Base-by-base conservation (phyloP, 2,888 invertebrate genomes). In the Danaus chrysippus region DNA sequence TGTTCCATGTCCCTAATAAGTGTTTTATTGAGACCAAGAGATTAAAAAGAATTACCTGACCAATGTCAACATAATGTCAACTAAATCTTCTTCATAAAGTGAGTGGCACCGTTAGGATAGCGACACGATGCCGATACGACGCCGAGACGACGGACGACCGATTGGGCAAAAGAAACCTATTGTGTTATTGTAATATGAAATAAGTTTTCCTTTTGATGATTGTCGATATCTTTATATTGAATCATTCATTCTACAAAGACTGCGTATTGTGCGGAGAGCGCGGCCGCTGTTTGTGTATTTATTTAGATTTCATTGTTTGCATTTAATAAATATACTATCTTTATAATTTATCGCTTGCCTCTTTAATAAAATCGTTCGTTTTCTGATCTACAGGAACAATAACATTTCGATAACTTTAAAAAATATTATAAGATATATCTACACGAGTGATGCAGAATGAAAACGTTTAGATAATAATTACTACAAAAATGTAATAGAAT, bases 261-360 rank as follows among this genome's bases (percentile, higher is more conserved):
- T 65, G 62, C 66, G 70, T 67, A 70, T 70, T 70, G 70, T 70
- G 64, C 65, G 65, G 56, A 49, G 58, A 66, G 64, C 66, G 64
- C 61, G 42, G 60, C 60, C 23, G 23, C 17, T 49, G 63, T 63
- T 59, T 49, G 58, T 68, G 63, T 66, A 63, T 64, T 64, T 71
- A 72, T 72, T 71, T 71, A 71, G 72, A 72, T 71, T 70, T 61
- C 67, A 71, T 73, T 73, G 73, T 73, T 72, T 71, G 72, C 72
- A 70, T 73, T 68, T 70, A 73, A 72, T 71, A 71, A 72, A 63
- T 70, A 70, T 72, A 72, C 72, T 65, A 63, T 23, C 63, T 68
- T 63, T 64, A 69, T 69, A 66, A 19, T 41, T 42, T 69, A 70
- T 68, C 69, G 46, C 49, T 5, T 34, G 23, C 23, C 23, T 34